Evolutionary conservation across 1,140 invertebrate genomes (phyloP).

Genomic region (Ostrea edulis): DNA sequence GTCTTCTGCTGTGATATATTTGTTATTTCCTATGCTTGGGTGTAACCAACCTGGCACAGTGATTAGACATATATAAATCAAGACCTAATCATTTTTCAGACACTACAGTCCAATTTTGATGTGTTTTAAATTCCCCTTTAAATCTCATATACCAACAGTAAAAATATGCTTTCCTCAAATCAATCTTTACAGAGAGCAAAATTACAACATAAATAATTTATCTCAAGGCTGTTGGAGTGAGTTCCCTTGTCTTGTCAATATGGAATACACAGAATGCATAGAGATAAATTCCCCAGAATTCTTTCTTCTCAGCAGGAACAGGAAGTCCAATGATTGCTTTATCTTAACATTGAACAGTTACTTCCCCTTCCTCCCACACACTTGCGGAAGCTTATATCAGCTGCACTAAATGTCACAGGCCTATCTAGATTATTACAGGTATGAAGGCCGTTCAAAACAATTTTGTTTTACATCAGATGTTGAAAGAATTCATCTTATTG

Average conservation of each 20-base stretch:
- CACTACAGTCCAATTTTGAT: neutral
- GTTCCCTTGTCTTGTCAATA: neutral
- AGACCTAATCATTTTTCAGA: neutral
- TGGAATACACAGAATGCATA: too few relatives aligned
- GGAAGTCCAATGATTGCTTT: neutral
- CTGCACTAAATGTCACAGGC: neutral
- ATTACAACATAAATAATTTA: neutral
- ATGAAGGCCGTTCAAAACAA: neutral
- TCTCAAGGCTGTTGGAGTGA: neutral
- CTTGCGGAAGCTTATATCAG: neutral
- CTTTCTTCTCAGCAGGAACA: conserved; percentile 12
- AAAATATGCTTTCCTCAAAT: neutral
- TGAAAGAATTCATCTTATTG: neutral
- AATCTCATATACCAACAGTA: neutral
- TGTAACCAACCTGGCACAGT: neutral
- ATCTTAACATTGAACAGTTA: neutral
- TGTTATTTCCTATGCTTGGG: neutral
- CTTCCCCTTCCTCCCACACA: neutral
- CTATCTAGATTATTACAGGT: neutral
- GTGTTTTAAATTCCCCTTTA: neutral
- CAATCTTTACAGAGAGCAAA: neutral
- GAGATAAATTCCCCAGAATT: neutral
- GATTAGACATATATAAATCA: neutral
- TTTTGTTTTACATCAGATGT: neutral
- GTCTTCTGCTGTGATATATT: neutral